A percentile compares a stretch with the other conserved stretches of the same genome.
Conservation (phyloP, 2,888 invertebrate genomes). For the Cheilosia urbana region DNA sequence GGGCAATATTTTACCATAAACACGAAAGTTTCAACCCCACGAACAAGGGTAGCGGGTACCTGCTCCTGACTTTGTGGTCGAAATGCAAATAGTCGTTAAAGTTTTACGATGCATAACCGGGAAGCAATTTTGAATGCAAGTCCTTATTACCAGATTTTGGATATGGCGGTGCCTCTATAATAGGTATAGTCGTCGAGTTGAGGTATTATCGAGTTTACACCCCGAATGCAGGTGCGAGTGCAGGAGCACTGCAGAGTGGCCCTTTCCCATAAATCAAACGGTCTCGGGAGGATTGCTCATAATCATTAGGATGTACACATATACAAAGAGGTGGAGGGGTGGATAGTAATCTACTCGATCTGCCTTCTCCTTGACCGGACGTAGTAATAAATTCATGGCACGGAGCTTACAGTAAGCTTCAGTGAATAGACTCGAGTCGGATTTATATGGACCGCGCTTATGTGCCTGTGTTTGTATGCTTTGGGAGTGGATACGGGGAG, state of each 20-base stretch:
- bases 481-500: constrained; percentile 5
- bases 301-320: constrained; percentile 38
- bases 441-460: constrained; percentile 23
- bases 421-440: constrained; percentile 40
- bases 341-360: constrained; percentile 34
- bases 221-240: constrained; percentile 30
- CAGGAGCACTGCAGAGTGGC: not conserved
- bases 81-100: constrained; percentile 50
- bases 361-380: constrained; percentile 27
- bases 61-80: constrained; percentile 19
- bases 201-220: constrained; percentile 37
- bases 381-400: constrained; percentile 63
- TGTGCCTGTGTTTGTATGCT: not conserved
- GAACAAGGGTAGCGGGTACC: constrained; percentile 1
- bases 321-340: not conserved
- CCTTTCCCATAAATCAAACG: constrained; percentile 61
- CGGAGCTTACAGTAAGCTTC: constrained; percentile 44
- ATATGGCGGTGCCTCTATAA: not conserved
- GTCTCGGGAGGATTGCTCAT: constrained; percentile 61
- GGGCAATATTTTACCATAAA: constrained; percentile 37
- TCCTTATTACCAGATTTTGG: constrained; percentile 32
- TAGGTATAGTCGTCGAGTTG: too few species aligned
- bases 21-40: constrained; percentile 15
- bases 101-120: constrained; percentile 54
- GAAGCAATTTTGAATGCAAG: constrained; percentile 20